A percentile compares a stretch with the other conserved stretches of the same genome.
These are phyloP conservation scores for Eumerus sabulonum DNA, from an alignment of 2,888 invertebrate genomes.

Conservation along the genomic window DNA sequence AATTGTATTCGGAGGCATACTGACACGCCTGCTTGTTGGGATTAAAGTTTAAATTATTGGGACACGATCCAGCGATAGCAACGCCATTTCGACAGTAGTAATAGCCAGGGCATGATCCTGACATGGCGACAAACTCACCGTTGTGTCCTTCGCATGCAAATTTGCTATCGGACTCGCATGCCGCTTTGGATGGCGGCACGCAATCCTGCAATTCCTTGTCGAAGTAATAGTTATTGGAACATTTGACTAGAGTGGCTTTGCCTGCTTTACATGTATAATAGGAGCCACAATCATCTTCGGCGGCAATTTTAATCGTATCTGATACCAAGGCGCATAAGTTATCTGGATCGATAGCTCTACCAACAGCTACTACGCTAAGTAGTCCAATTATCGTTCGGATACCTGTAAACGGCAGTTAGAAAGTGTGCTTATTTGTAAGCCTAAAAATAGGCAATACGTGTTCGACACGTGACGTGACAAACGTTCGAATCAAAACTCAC, in stretches of 20 bases:
- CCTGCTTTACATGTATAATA: conserved; percentile 69
- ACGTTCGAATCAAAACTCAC: conserved; percentile 11
- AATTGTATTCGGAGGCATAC: conserved; percentile 55
- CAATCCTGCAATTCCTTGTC: conserved; percentile 70
- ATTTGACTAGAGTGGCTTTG: conserved; percentile 50
- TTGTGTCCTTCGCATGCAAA: conserved; percentile 61
- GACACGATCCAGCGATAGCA: conserved; percentile 60
- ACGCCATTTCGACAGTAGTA: conserved; percentile 70
- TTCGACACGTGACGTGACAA: too few species aligned
- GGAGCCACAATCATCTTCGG: conserved; percentile 55
- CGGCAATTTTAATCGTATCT: conserved; percentile 64
- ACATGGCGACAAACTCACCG: conserved; percentile 64
- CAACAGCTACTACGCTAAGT: background rate
- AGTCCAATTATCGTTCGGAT: background rate
- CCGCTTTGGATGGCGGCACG: conserved; percentile 39
- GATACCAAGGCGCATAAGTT: conserved; percentile 68
- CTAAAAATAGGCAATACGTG: too few species aligned
- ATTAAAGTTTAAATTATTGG: conserved; percentile 69
- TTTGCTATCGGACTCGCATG: conserved; percentile 38
- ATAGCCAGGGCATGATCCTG: conserved; percentile 68
- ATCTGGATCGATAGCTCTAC: conserved; percentile 28
- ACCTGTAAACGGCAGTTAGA: background rate
- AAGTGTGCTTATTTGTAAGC: too few species aligned
- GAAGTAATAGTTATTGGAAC: conserved; percentile 65
- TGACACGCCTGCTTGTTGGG: conserved; percentile 60